Conservation (phyloP, 2,888 invertebrate genomes). For the Crematogaster levior region DNA sequence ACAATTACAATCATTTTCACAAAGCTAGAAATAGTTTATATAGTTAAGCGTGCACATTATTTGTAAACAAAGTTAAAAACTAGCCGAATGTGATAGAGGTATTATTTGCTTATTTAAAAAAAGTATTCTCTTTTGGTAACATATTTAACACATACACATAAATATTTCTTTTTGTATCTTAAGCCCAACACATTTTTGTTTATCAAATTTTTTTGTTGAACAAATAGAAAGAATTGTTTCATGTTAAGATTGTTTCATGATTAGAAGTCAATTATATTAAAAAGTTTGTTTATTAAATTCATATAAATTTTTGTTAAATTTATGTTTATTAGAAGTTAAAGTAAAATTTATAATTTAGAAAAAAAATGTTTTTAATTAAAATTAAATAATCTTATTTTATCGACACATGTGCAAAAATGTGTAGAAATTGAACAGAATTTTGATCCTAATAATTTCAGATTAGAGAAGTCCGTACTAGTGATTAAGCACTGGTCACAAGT, state of each 20-base stretch:
- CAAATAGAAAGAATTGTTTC: not conserved
- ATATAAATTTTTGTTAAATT: constrained; percentile 1
- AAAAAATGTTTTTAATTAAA: not conserved
- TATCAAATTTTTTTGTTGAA: constrained; percentile 71
- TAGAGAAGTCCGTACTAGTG: not conserved
- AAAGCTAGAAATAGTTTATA: not conserved
- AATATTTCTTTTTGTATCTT: constrained; percentile 84
- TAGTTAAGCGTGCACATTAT: not conserved
- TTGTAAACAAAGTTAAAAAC: not conserved
- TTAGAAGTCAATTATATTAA: no score
- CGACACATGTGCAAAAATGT: no score
- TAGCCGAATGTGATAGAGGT: not conserved
- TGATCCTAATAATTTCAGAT: not conserved
- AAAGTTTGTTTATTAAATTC: no score
- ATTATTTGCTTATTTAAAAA: not conserved
- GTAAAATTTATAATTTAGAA: not conserved
- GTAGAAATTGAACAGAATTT: not conserved
- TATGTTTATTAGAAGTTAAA: not conserved
- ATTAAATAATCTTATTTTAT: not conserved
- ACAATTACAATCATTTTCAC: constrained; percentile 29
- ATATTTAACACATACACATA: not conserved
- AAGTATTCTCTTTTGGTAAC: not conserved
- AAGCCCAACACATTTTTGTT: constrained; percentile 83
- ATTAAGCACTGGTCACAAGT: not conserved
- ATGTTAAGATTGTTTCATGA: no score